These are phyloP conservation scores for Perdita meconis DNA, from an alignment of 2,888 invertebrate species.

Conservation along the genomic window DNA sequence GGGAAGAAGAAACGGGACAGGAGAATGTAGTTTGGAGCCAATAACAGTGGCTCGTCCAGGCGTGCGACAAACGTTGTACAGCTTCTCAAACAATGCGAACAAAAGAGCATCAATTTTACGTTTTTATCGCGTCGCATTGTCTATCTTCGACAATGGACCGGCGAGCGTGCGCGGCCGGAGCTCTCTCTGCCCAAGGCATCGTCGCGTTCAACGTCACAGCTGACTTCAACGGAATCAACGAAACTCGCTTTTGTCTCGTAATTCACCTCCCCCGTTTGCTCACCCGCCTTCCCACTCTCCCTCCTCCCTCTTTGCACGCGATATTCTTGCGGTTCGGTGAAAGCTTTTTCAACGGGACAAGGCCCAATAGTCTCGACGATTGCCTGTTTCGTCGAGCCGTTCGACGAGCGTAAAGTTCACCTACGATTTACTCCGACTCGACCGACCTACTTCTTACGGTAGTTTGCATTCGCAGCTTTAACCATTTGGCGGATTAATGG, in stretches of 20 bases:
- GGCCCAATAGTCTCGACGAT: slow-evolving; percentile 22
- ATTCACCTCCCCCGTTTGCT: slow-evolving; percentile 25
- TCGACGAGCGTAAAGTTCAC: neutral
- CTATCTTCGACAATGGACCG: slow-evolving; percentile 81
- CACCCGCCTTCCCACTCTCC: too few species aligned
- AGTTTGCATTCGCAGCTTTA: neutral
- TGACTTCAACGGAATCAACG: slow-evolving; percentile 60
- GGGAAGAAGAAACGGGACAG: slow-evolving; percentile 50
- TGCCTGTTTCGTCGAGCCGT: slow-evolving; percentile 14
- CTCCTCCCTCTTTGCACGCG: neutral
- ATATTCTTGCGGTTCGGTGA: slow-evolving; percentile 48
- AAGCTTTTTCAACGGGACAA: slow-evolving; percentile 23
- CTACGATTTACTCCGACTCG: slow-evolving; percentile 18
- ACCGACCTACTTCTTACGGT: slow-evolving; percentile 20
- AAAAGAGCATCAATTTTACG: slow-evolving; percentile 84
- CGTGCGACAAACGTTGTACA: slow-evolving; percentile 81
- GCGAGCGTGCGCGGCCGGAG: slow-evolving; percentile 49
- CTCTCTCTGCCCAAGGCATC: slow-evolving; percentile 48
- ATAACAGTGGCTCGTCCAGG: slow-evolving; percentile 79
- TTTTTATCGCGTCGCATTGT: slow-evolving; percentile 83
- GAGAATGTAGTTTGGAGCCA: slow-evolving; percentile 76
- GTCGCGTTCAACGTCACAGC: slow-evolving; percentile 50
- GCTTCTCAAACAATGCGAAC: slow-evolving; percentile 82
- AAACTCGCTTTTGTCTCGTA: slow-evolving; percentile 55
- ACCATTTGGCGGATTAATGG: slow-evolving; percentile 6